A percentile compares a stretch with the other conserved stretches of the same genome.
phyloP scores from a whole-genome alignment of 2,888 invertebrate genomes.

The Mimumesa dahlbomi region DNA sequence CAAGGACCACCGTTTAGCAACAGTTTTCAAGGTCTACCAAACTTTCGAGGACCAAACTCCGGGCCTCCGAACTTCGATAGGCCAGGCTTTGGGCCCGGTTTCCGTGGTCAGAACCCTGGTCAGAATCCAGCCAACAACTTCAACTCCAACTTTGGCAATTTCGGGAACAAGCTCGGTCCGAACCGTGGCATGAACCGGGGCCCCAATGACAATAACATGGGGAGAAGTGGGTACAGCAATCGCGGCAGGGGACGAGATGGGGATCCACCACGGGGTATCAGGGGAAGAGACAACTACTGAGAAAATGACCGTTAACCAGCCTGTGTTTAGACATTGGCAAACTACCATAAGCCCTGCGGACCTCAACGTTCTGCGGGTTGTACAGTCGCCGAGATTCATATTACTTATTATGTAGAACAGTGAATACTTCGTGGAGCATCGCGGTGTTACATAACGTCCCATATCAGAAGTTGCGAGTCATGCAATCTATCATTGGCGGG shows the following conservation, averaged over 20 bases:
- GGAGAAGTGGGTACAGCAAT: slow-evolving; percentile 67
- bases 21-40: slow-evolving; percentile 72
- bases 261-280: slow-evolving; percentile 67
- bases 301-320: slow-evolving; percentile 8
- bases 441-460: slow-evolving; percentile 39
- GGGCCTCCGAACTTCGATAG: slow-evolving; percentile 74
- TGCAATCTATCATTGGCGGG: slow-evolving; percentile 15
- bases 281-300: slow-evolving; percentile 74
- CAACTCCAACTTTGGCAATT: slow-evolving; percentile 65
- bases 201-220: slow-evolving; percentile 66
- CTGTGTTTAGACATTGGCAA: slow-evolving; percentile 20
- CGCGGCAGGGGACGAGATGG: slow-evolving; percentile 72
- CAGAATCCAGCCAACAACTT: slow-evolving; percentile 64
- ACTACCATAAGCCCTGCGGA: slow-evolving; percentile 8
- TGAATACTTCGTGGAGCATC: slow-evolving; percentile 28
- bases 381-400: slow-evolving; percentile 24
- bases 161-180: slow-evolving; percentile 68
- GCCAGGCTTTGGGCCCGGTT: slow-evolving; percentile 72
- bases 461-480: slow-evolving; percentile 38
- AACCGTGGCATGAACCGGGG: slow-evolving; percentile 70
- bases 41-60: slow-evolving; percentile 72
- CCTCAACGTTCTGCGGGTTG: slow-evolving; percentile 15
- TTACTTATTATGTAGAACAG: slow-evolving; percentile 13
- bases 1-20: slow-evolving; percentile 68
- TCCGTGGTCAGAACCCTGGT: slow-evolving; percentile 69